phyloP scores from a whole-genome alignment of 2,888 invertebrate species.

The Myopa tessellatipennis region DNA sequence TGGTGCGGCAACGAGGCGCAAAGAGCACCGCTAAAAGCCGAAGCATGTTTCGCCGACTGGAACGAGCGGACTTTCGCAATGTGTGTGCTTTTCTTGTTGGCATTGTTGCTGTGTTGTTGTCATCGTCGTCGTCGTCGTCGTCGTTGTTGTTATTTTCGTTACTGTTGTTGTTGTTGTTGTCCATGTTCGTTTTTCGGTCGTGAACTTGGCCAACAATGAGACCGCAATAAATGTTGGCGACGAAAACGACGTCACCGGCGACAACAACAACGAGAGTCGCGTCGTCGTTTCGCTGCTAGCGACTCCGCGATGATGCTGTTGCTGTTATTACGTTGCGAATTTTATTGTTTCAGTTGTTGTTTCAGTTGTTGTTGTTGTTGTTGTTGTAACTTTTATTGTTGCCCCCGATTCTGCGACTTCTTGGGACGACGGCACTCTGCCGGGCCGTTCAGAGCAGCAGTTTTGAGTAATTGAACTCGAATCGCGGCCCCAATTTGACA shows the following conservation, averaged over 20 bases:
- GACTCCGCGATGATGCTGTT: background rate
- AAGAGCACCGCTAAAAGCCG: conserved; percentile 52
- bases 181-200: conserved; percentile 23
- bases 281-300: background rate
- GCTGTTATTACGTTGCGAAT: background rate
- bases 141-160: background rate
- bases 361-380: conserved; percentile 19
- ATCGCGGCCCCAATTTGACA: conserved; percentile 2
- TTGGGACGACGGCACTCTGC: background rate
- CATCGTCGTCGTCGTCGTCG: background rate
- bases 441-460: background rate
- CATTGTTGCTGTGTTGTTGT: conserved; percentile 8
- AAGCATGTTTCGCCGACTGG: conserved; percentile 52
- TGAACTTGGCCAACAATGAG: conserved; percentile 40
- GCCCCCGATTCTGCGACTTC: conserved; percentile 26
- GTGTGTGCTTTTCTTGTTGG: conserved; percentile 12
- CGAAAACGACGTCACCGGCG: background rate
- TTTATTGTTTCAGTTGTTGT: conserved; percentile 18
- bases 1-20: conserved; percentile 15
- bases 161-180: background rate
- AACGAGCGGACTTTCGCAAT: conserved; percentile 48
- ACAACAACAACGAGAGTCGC: background rate
- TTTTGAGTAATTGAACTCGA: conserved; percentile 32
- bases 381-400: conserved; percentile 20
- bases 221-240: conserved; percentile 31